phyloP scores from a whole-genome alignment of 2,888 invertebrate species.

The Agonopterix alstromeriana region DNA sequence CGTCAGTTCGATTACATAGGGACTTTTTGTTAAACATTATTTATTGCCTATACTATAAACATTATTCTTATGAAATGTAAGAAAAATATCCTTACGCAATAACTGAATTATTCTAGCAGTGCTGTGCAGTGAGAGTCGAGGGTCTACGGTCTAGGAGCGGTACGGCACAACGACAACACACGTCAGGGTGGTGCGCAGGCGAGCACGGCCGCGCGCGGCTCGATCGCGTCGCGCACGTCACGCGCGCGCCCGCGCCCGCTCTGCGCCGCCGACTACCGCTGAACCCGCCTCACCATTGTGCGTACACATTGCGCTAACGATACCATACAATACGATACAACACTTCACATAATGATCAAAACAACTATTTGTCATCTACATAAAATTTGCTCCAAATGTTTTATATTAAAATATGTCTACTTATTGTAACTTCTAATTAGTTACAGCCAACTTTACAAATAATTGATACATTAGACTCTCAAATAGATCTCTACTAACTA shows the following conservation, averaged over 20 bases:
- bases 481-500: constrained; percentile 77
- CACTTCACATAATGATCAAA: constrained; percentile 74
- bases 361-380: constrained; percentile 75
- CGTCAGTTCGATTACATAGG: constrained; percentile 76
- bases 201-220: constrained; percentile 1
- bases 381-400: constrained; percentile 76
- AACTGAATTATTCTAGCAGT: constrained; percentile 74
- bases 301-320: constrained; percentile 71
- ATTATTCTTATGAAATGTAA: constrained; percentile 72
- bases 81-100: constrained; percentile 73
- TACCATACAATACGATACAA: constrained; percentile 58
- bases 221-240: constrained; percentile 1
- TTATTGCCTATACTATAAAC: constrained; percentile 73
- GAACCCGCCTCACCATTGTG: constrained; percentile 55
- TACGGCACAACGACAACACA: constrained; percentile 10
- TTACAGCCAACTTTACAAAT: constrained; percentile 78
- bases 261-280: constrained; percentile 15
- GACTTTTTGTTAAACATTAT: constrained; percentile 74
- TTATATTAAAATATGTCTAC: constrained; percentile 76
- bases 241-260: constrained; percentile 1
- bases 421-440: constrained; percentile 75
- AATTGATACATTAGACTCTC: constrained; percentile 78
- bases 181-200: not conserved
- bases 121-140: constrained; percentile 68
- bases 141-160: constrained; percentile 32